Base-by-base conservation (phyloP, 2,797 vertebrate genomes). In the Ptychadena robeensis region DNA sequence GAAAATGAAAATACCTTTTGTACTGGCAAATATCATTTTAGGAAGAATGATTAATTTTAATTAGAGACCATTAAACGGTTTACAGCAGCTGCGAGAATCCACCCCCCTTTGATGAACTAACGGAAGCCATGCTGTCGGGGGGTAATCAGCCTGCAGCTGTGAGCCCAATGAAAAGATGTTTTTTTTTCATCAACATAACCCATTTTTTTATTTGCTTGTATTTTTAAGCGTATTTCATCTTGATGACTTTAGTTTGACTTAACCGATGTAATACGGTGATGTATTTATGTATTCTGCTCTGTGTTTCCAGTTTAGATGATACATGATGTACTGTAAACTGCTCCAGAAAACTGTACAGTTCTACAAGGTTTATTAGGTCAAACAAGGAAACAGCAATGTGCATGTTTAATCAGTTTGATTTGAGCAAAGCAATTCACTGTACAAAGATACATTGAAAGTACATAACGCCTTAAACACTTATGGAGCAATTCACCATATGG, bases 1-100 rank as follows among this genome's bases (percentile, higher is more conserved):
- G 63, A 38, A 66, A 73, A 82, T 44, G 14, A 76, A 76, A 69
- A 82, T 75, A 68, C 72, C 40, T 44, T 74, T 82, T 82, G 72
- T 74, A 61, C 64, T 82, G 32, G 71, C 59, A 82, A 75, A 82
- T 82, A 82, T 76, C 44, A 77, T 77, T 63, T 82, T 64, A 68
- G 67, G 35, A 82, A 64, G 31, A 77, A 77, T 44, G 76, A 77
- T 82, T 77, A 48, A 30, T 77, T 82, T 77, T 71, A 77, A 82
- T 77, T 71, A 77, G 66, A 77, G 57, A 48, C 34, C 44, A 77
- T 77, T 82, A 82, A 71, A 77, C 22, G 57, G 73, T 71, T 82
- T 77, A 64, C 35, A 77, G 28, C 73, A 77, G 57, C 81, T 70
- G 66, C 22, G 65, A 68, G 37, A 63, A 70, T 32, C 64, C 66